Evolutionary conservation across 2,797 vertebrate species (phyloP), one percentile per base, ranked within the genome.

Genomic region (Mus caroli): DNA sequence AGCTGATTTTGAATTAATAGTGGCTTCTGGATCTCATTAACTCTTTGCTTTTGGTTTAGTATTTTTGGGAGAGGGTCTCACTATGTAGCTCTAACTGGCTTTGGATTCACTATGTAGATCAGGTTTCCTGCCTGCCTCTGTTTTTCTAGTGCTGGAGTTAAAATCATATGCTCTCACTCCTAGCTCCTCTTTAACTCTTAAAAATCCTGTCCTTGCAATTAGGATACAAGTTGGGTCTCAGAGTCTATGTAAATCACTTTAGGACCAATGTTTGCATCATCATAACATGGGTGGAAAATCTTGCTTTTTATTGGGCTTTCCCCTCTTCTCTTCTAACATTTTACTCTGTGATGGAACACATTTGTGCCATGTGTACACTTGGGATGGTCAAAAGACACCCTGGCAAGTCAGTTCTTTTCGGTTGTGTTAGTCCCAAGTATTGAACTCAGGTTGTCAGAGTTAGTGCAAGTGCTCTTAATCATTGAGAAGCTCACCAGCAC

Each of bases 1-100:
- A 92, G 69, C 71, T 95, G 86, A 37, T 52, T 17, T 92, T 75
- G 64, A 96, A 31, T 93, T 83, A 80, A 83, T 91, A 34, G 11
- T 77, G 28, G 12, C 54, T 60, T 88, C 37, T 88, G 71, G 28
- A 15, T 19, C 76, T 87, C 60, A 91, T 28, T 89, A 62, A 24
- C 19, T 89, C 26, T 60, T 77, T 14, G 26, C 26, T 76, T 76
- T 50, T 76, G 73, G 40, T 26, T 75, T 26, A 26, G 40, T 46
- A 1, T 43, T 75, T 75, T 75, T 40, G 13, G 17, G 37, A 28
- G 15, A 40, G 24, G 24, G 24, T 60, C 1, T 60, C 56, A 83
- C 56, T 60, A 8, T 58, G 78, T 40, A 40, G n/a, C 13, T 82
- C n/a, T 82, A 40, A 40, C 12, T 82, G 80, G 26, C 37, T 26